A percentile compares a stretch with the other conserved stretches of the same genome.
Evolutionary conservation across 2,888 invertebrate genomes (phyloP).

Genomic region (Trissolcus japonicus): DNA sequence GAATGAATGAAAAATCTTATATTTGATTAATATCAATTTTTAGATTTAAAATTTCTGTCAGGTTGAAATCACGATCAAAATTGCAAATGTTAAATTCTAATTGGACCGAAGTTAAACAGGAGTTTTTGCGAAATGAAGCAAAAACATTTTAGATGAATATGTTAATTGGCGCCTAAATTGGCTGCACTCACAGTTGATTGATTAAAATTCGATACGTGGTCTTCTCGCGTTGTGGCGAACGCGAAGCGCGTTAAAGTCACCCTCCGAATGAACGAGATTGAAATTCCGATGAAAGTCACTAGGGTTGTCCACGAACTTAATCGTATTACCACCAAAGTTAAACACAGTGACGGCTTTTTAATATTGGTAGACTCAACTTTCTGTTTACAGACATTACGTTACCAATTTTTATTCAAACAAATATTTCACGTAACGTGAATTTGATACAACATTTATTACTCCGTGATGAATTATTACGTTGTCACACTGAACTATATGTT

Average conservation of each 20-base stretch:
- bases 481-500: constrained; percentile 18
- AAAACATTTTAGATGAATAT: constrained; percentile 71
- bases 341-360: constrained; percentile 66
- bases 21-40: too few relatives aligned
- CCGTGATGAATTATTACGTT: constrained; percentile 14
- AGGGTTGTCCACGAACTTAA: constrained; percentile 64
- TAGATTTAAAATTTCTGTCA: too few relatives aligned
- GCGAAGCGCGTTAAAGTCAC: constrained; percentile 65
- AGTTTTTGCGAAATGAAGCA: constrained; percentile 56
- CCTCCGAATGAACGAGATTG: constrained; percentile 71
- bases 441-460: constrained; percentile 35
- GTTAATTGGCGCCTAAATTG: constrained; percentile 74
- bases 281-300: constrained; percentile 71
- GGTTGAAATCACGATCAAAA: too few relatives aligned
- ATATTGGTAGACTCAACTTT: constrained; percentile 51
- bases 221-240: constrained; percentile 56
- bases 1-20: too few relatives aligned
- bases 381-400: constrained; percentile 46
- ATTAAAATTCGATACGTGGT: constrained; percentile 74
- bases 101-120: constrained; percentile 1
- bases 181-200: constrained; percentile 73
- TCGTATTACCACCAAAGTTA: constrained; percentile 68
- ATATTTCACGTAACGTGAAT: constrained; percentile 28
- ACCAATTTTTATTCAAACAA: constrained; percentile 46
- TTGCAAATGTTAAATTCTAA: background rate